Evolutionary conservation across 2,113 vertebrate species (phyloP).

Genomic region (Sander vitreus): DNA sequence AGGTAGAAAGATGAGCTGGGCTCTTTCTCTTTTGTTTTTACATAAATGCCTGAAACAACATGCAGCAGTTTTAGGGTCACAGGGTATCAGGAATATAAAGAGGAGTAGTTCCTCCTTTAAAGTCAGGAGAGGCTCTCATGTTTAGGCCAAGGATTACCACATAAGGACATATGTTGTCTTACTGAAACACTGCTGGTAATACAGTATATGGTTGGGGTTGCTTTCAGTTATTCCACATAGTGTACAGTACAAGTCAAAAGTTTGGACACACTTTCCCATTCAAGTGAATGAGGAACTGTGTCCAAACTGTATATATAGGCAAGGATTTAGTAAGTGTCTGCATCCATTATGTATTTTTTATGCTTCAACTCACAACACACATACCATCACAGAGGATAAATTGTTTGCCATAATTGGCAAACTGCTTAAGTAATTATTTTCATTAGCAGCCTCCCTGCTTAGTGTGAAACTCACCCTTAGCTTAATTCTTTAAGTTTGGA

Average conservation of each 20-base stretch:
- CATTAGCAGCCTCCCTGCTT: too few relatives aligned
- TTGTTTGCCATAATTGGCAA: too few relatives aligned
- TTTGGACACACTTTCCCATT: too few relatives aligned
- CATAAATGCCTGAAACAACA: background rate
- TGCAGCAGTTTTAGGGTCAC: background rate
- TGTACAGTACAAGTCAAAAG: too few relatives aligned
- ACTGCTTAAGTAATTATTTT: too few relatives aligned
- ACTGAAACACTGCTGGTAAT: constrained; percentile 1
- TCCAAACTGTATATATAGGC: too few relatives aligned
- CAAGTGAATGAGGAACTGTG: too few relatives aligned
- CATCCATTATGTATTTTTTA: background rate
- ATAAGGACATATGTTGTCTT: constrained; percentile 4
- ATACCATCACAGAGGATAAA: background rate
- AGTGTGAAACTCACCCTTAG: too few relatives aligned
- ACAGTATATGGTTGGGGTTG: background rate
- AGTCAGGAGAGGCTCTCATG: background rate
- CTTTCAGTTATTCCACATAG: background rate
- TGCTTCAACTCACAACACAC: background rate
- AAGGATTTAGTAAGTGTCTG: background rate
- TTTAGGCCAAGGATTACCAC: background rate
- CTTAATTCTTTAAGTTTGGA: too few relatives aligned
- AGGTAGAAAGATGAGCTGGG: background rate
- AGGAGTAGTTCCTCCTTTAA: background rate
- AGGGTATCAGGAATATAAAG: background rate
- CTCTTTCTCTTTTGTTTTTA: background rate